Evolutionary conservation across 2,113 vertebrate genomes (phyloP), one percentile per base, ranked within the genome.

Genomic region (Erythrocercus mccallii): DNA sequence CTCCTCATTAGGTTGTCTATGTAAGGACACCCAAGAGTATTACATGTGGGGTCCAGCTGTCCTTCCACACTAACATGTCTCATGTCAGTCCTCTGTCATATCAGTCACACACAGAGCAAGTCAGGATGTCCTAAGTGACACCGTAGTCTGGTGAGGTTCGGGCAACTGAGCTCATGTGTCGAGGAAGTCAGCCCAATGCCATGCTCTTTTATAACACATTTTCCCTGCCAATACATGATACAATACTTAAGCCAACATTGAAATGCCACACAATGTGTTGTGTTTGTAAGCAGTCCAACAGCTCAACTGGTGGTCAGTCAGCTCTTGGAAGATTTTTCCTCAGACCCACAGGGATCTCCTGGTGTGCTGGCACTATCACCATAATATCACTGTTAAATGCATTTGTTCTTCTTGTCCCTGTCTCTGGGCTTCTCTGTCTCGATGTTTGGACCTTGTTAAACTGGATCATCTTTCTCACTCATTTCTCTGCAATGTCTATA

Each of bases 51-150:
- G 35, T 85, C 24, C 53, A 76, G 33, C 30, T 82, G 33, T 31
- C 5, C 1, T 12, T 76, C 24, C 66, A 64, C 14, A 8, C 31
- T 20, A 53, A 76, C 44, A 51, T 0, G 15, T 38, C 48, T 64
- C 27, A 11, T 14, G 1, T 17, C 62, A 25, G 9, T 65, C 25
- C 33, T 69, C 4, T 0, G 1, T 45, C n/a, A 1, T 28, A 37
- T 65, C 56, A 50, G 47, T 42, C 68, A 83, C 7, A 9, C 5
- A n/a, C 58, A 28, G 3, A 38, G 20, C 40, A 61, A 65, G 45
- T 12, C 27, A 68, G 28, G 42, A 14, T 33, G 45, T 28, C 54
- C 58, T 40, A 45, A 33, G 13, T 21, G n/a, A 53, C 0, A 0
- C 4, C 57, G n/a, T n/a, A 40, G 37, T 31, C 24, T 85, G 28